Evolutionary conservation across 1,140 invertebrate genomes (phyloP).

Genomic region (Drosophila sproati): DNA sequence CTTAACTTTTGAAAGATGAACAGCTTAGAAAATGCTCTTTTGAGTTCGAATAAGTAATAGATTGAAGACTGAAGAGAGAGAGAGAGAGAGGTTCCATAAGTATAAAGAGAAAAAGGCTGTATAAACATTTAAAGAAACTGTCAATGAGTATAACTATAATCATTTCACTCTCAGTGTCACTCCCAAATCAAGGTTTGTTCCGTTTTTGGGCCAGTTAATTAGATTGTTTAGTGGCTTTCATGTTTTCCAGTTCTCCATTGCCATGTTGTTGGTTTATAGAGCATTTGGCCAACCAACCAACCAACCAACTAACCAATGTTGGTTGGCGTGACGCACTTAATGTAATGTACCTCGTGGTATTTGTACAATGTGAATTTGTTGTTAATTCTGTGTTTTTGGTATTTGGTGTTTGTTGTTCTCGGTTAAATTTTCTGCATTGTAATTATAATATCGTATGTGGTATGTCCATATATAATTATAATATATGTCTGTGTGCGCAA

Average conservation of each 20-base stretch:
- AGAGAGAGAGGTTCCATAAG: no score
- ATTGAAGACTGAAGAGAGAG: no score
- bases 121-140: no score
- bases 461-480: slow-evolving; percentile 40
- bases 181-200: no score
- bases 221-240: slow-evolving; percentile 10
- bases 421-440: slow-evolving; percentile 27
- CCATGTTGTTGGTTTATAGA: slow-evolving; percentile 32
- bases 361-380: slow-evolving; percentile 45
- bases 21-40: no score
- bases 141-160: no score
- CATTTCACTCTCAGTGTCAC: no score
- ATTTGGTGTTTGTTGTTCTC: slow-evolving; percentile 46
- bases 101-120: no score
- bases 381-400: slow-evolving; percentile 19
- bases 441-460: slow-evolving; percentile 40
- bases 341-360: slow-evolving; percentile 49
- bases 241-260: slow-evolving; percentile 1
- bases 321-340: slow-evolving; percentile 42
- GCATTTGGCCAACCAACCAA: slow-evolving; percentile 27
- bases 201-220: slow-evolving; percentile 3
- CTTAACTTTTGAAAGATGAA: no score
- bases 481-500: slow-evolving; percentile 61
- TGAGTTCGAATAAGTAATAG: no score
- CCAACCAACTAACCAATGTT: not conserved